A percentile compares a stretch with the other conserved stretches of the same genome.
Conservation (phyloP, 2,797 vertebrate species). For the Heteromormyrus szaboi region DNA sequence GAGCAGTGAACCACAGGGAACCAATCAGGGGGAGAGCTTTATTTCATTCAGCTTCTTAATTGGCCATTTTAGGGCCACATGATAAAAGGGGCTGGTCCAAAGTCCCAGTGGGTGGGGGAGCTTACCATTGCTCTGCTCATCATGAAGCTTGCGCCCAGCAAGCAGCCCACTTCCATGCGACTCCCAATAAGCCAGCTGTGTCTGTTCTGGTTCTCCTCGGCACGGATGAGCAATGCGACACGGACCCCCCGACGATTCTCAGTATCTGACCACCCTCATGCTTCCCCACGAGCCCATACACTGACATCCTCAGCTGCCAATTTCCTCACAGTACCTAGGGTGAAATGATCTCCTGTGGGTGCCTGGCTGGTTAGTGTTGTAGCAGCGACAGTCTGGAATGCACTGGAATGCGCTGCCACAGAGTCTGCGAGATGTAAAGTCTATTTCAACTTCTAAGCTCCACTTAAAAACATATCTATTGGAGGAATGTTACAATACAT, state of each 20-base stretch:
- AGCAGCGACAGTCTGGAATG: neutral
- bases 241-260: neutral
- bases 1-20: slow-evolving; percentile 29
- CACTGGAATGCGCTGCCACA: neutral
- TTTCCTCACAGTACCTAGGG: neutral
- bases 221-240: neutral
- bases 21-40: slow-evolving; percentile 38
- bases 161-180: neutral
- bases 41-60: neutral
- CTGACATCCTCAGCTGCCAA: neutral
- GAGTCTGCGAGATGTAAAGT: neutral
- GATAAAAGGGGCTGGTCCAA: neutral
- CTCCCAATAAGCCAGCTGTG: neutral
- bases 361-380: neutral
- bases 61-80: neutral
- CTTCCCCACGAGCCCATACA: neutral
- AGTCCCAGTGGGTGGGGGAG: neutral
- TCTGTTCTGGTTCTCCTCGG: neutral
- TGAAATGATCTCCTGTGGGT: neutral
- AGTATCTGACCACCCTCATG: neutral
- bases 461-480: neutral
- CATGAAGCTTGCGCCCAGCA: neutral
- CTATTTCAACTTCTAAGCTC: neutral
- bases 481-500: neutral
- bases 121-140: neutral